Percentiles rank a stretch among this genome's conserved stretches.
Evolutionary conservation across 2,797 vertebrate species (phyloP).

Genomic region (Leptatherina wallacei): DNA sequence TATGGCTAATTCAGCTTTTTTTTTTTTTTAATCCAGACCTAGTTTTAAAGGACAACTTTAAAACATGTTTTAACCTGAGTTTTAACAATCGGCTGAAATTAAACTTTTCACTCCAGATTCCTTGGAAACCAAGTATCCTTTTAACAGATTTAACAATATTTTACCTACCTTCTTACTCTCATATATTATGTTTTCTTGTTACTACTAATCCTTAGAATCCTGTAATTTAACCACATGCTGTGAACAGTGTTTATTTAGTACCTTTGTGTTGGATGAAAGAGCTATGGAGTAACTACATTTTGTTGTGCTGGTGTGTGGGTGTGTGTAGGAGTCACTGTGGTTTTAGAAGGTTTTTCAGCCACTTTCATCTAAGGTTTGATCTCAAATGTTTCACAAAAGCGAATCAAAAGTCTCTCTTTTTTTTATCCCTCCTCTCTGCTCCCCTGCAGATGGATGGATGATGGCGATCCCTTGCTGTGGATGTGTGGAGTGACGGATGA

Average conservation of each 20-base stretch:
- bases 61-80: too few species aligned
- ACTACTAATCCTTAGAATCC: background rate
- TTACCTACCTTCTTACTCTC: background rate
- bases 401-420: constrained; percentile 24
- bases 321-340: constrained; percentile 43
- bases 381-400: constrained; percentile 35
- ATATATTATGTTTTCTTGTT: background rate
- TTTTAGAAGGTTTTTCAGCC: constrained; percentile 35
- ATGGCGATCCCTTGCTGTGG: constrained; percentile 46
- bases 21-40: too few species aligned
- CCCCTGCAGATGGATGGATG: constrained; percentile 59
- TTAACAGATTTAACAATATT: too few species aligned
- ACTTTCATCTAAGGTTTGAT: constrained; percentile 38
- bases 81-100: too few species aligned
- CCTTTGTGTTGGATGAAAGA: constrained; percentile 25
- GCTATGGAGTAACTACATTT: constrained; percentile 7
- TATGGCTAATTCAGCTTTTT: too few species aligned
- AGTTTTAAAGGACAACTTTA: too few species aligned
- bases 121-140: too few species aligned
- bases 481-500: constrained; percentile 69
- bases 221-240: background rate
- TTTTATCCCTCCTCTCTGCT: background rate
- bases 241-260: background rate
- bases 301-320: constrained; percentile 29
- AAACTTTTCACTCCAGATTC: too few species aligned